Conservation (phyloP, 1,140 invertebrate genomes). For the Mya arenaria region DNA sequence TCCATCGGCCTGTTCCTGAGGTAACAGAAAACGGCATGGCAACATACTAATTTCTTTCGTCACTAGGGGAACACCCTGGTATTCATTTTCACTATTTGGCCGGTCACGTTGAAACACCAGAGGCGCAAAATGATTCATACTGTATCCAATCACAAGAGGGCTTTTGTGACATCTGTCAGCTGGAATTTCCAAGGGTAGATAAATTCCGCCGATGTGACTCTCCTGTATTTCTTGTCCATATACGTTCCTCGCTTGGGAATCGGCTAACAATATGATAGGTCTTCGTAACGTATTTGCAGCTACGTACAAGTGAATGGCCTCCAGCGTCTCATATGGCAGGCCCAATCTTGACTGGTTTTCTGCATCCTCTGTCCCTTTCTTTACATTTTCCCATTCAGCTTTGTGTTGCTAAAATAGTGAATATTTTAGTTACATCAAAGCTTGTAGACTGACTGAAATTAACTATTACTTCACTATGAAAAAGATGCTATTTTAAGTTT, state of each 20-base stretch:
- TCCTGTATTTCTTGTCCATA: conserved; percentile 83
- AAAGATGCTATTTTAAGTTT: too few relatives aligned
- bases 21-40: conserved; percentile 67
- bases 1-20: conserved; percentile 71
- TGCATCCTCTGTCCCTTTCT: conserved; percentile 59
- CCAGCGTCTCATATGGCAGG: conserved; percentile 87
- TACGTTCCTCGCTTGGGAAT: conserved; percentile 78
- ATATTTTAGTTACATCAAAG: too few relatives aligned
- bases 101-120: conserved; percentile 79
- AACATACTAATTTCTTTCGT: conserved; percentile 61
- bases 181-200: conserved; percentile 89
- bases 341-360: conserved; percentile 4
- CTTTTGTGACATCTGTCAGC: conserved; percentile 85
- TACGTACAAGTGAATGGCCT: conserved; percentile 92
- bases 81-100: not conserved
- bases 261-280: conserved; percentile 93
- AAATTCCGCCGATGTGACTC: conserved; percentile 90
- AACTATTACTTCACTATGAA: too few relatives aligned
- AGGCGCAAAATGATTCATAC: conserved; percentile 93
- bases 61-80: conserved; percentile 65
- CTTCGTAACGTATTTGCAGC: conserved; percentile 91
- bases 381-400: conserved; percentile 71
- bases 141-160: conserved; percentile 88
- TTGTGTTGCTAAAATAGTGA: conserved; percentile 64
- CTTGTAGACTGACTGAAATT: too few relatives aligned